These are phyloP conservation scores for Tauraco erythrolophus DNA, from an alignment of 2,113 vertebrate genomes.

Conservation along the genomic window DNA sequence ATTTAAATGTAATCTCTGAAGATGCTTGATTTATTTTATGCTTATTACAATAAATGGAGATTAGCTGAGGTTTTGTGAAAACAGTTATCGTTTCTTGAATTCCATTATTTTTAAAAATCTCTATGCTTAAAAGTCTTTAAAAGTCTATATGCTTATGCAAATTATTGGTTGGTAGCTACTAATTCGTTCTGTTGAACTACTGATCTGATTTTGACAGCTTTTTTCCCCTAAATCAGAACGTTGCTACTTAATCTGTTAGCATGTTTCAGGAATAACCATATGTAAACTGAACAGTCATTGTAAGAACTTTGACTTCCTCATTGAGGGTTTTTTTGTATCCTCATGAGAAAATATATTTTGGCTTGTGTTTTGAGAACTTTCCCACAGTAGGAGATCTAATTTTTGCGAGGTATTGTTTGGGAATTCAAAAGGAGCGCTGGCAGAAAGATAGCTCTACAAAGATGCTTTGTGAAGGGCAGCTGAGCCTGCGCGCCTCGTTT, in stretches of 20 bases:
- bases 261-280: neutral
- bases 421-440: constrained; percentile 63
- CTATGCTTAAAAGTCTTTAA: neutral
- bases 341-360: constrained; percentile 65
- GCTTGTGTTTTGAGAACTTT: constrained; percentile 65
- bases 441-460: constrained; percentile 67
- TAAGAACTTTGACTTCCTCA: constrained; percentile 29
- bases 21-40: neutral
- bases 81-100: neutral
- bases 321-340: constrained; percentile 25
- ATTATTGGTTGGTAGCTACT: neutral
- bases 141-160: neutral
- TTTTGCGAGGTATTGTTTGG: constrained; percentile 67
- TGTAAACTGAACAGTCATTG: neutral
- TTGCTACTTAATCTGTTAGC: neutral
- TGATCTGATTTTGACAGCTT: neutral
- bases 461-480: constrained; percentile 67
- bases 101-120: neutral
- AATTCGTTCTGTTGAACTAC: neutral
- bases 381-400: constrained; percentile 67
- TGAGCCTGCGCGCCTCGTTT: neutral
- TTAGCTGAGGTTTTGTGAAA: neutral
- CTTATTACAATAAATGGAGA: neutral
- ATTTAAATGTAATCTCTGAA: neutral
- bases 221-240: neutral